These are phyloP conservation scores for Drosophila sproati DNA, from an alignment of 1,140 invertebrate genomes.

Conservation along the genomic window DNA sequence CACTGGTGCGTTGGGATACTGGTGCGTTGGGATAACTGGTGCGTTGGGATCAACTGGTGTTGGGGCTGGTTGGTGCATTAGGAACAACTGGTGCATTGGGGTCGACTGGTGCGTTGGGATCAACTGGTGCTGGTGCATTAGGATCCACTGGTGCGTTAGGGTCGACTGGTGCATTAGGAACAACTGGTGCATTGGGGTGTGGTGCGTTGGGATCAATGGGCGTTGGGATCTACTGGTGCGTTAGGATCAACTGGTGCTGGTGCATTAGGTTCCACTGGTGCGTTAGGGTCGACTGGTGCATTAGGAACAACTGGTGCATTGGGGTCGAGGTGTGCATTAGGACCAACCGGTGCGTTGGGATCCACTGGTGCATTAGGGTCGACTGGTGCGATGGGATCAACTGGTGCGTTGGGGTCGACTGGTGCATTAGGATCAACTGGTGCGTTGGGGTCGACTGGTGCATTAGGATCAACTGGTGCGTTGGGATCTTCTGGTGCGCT, in stretches of 20 bases:
- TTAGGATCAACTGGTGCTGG: slow-evolving; percentile 34
- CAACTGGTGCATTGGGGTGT: slow-evolving; percentile 5
- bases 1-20: slow-evolving; percentile 20
- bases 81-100: slow-evolving; percentile 14
- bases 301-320: slow-evolving; percentile 14
- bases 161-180: slow-evolving; percentile 18
- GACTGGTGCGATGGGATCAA: slow-evolving; percentile 20
- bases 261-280: slow-evolving; percentile 24
- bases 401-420: slow-evolving; percentile 22
- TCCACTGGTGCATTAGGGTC: slow-evolving; percentile 10
- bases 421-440: slow-evolving; percentile 36
- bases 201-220: slow-evolving; percentile 16
- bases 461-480: slow-evolving; percentile 25
- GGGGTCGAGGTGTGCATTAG: slow-evolving; percentile 10
- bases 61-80: slow-evolving; percentile 2
- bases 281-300: slow-evolving; percentile 23
- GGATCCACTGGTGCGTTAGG: neutral
- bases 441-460: slow-evolving; percentile 22
- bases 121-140: neutral
- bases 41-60: slow-evolving; percentile 10
- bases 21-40: slow-evolving; percentile 9
- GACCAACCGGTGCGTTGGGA: slow-evolving; percentile 13
- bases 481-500: slow-evolving; percentile 29
- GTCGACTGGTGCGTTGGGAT: neutral
- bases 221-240: slow-evolving; percentile 25